phyloP scores from a whole-genome alignment of 1,140 invertebrate genomes.

The Tribolium castaneum region DNA sequence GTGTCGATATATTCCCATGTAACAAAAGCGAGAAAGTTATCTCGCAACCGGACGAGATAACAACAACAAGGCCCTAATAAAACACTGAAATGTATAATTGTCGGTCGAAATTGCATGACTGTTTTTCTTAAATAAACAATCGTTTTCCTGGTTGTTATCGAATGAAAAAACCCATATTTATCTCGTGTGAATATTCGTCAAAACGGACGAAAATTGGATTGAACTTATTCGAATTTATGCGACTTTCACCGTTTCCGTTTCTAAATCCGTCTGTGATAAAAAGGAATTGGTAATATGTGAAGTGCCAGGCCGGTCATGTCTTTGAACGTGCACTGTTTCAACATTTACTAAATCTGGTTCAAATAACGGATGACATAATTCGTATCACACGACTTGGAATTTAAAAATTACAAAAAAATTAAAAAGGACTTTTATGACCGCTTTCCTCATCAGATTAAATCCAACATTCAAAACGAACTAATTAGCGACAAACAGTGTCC shows the following conservation, averaged over 20 bases:
- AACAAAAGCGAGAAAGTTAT: neutral
- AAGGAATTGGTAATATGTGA: neutral
- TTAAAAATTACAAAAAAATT: neutral
- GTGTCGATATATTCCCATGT: neutral
- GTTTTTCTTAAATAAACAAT: neutral
- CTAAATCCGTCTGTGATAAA: neutral
- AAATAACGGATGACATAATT: neutral
- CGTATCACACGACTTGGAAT: neutral
- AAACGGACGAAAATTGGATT: neutral
- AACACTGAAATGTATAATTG: neutral
- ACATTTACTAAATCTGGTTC: neutral
- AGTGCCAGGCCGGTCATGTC: neutral
- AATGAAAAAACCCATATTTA: neutral
- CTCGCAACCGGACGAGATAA: neutral
- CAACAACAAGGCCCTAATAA: neutral
- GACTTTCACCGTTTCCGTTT: neutral
- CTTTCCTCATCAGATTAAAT: no score
- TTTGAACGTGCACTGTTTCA: neutral
- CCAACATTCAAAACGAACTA: no score
- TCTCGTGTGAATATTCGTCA: neutral
- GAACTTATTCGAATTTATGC: neutral
- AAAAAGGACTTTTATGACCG: no score
- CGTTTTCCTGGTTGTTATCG: neutral
- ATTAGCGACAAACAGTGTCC: no score
- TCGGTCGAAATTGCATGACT: neutral